A percentile compares a stretch with the other conserved stretches of the same genome.
These are phyloP conservation scores for Lithobius niger DNA, from an alignment of 1,140 invertebrate genomes.

Conservation along the genomic window DNA sequence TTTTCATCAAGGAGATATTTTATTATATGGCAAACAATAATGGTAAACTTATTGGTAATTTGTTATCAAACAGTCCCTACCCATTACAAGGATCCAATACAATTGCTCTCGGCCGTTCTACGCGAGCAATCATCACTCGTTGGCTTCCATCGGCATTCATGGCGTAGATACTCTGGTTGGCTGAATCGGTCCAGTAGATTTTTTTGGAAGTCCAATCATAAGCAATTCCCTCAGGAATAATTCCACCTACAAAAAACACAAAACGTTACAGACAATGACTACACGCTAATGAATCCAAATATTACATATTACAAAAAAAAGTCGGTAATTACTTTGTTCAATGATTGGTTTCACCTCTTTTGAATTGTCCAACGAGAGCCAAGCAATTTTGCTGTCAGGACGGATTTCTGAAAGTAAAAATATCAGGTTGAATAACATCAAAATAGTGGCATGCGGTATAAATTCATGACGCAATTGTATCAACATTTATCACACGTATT, in stretches of 20 bases:
- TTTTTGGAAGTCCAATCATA: slow-evolving; percentile 96
- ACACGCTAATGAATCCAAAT: not conserved
- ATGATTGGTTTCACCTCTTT: slow-evolving; percentile 21
- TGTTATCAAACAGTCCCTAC: slow-evolving; percentile 24
- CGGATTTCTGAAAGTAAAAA: slow-evolving; percentile 46
- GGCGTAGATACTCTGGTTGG: slow-evolving; percentile 85
- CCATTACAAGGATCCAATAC: slow-evolving; percentile 95
- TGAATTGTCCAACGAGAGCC: slow-evolving; percentile 40
- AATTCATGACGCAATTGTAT: too few relatives aligned
- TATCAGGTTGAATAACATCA: too few relatives aligned
- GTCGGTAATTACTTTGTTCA: slow-evolving; percentile 5
- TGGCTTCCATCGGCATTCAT: slow-evolving; percentile 82
- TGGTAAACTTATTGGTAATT: too few relatives aligned
- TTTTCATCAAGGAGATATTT: too few relatives aligned
- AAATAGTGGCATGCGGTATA: too few relatives aligned
- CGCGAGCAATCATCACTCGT: slow-evolving; percentile 82
- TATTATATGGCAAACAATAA: too few relatives aligned
- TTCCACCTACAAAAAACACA: slow-evolving; percentile 41
- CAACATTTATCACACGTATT: too few relatives aligned
- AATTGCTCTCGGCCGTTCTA: slow-evolving; percentile 84
- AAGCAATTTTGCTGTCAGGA: slow-evolving; percentile 75
- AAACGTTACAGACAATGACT: not conserved
- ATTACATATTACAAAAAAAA: not conserved
- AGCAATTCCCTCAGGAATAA: slow-evolving; percentile 88
- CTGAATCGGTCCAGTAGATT: slow-evolving; percentile 93